Conservation (phyloP, 2,797 vertebrate genomes). For the Microchirus variegatus region DNA sequence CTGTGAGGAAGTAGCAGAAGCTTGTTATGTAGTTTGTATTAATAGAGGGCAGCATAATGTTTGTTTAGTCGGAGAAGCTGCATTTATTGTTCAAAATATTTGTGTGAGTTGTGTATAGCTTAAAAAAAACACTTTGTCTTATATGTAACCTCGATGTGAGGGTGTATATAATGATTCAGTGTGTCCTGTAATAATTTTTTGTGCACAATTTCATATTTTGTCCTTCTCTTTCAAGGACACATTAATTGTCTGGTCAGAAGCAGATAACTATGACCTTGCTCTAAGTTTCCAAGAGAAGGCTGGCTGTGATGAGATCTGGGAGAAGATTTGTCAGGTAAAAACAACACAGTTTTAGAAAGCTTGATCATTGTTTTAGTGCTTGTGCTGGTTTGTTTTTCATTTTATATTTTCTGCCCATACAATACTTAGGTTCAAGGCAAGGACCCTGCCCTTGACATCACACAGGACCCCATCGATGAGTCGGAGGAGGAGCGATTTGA, state of each 20-base stretch:
- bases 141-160: neutral
- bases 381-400: neutral
- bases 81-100: neutral
- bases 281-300: constrained; percentile 99
- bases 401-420: constrained; percentile 2
- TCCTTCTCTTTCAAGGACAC: constrained; percentile 86
- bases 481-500: constrained; percentile 98
- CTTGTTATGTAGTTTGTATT: neutral
- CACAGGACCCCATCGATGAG: constrained; percentile 96
- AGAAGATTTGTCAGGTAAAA: constrained; percentile 98
- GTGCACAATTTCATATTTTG: constrained; percentile 13
- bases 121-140: neutral
- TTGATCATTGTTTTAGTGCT: neutral
- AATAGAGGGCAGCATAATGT: neutral
- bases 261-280: constrained; percentile 98
- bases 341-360: neutral
- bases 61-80: neutral
- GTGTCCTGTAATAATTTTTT: neutral
- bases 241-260: constrained; percentile 99
- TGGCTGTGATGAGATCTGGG: constrained; percentile 99
- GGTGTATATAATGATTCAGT: neutral
- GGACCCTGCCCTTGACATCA: constrained; percentile 97
- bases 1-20: neutral
- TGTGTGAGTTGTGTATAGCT: neutral
- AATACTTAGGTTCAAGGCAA: constrained; percentile 93